Base-by-base conservation (phyloP, 1,140 invertebrate genomes). In the Bombus sibiricus region DNA sequence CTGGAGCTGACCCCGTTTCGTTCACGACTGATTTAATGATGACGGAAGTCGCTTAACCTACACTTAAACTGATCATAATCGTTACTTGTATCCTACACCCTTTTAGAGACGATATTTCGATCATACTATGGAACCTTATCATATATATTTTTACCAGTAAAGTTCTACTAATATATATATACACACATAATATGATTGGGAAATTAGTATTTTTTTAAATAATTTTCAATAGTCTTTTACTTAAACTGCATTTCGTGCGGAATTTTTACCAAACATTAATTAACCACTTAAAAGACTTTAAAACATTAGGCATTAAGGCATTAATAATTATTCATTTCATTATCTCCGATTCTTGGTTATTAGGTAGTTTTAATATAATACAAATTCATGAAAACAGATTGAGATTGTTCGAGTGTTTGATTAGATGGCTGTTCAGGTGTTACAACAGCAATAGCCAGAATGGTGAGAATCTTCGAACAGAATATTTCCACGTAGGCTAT, bases 391-490 rank as follows among this genome's bases (percentile, higher is more conserved):
- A 39, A 66, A 66, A 41, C 6, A 13, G 12, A 25, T 1, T 12
- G 9, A 10, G 13, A 39, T 18, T 13, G 37, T 79, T 53, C 78
- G 15, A 22, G 18, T 53, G 6, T 53, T 22, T 8, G 12, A 78
- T n/a, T 71, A 18, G 75, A 39, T 2, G 28, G 25, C 3, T 22
- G 12, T 3, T n/a, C 5, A 62, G 18, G 4, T 32, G 18, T 3
- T n/a, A n/a, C 32, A 64, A 32, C 57, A 22, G 8, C 22, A 6
- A 53, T 41, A 41, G n/a, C 5, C 41, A 79, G 80, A 86, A 82
- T 77, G 53, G 62, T 79, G 75, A 72, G 75, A 83, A 89, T 90
- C 84, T 87, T 90, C 47, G 79, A 81, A 59, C 66, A 79, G 28
- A 74, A 34, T 83, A 85, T 85, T 90, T 88, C 72, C 66, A 82